These are phyloP conservation scores for Caenorhabditis zanzibari DNA, from an alignment of 2,888 invertebrate genomes.

Conservation along the genomic window DNA sequence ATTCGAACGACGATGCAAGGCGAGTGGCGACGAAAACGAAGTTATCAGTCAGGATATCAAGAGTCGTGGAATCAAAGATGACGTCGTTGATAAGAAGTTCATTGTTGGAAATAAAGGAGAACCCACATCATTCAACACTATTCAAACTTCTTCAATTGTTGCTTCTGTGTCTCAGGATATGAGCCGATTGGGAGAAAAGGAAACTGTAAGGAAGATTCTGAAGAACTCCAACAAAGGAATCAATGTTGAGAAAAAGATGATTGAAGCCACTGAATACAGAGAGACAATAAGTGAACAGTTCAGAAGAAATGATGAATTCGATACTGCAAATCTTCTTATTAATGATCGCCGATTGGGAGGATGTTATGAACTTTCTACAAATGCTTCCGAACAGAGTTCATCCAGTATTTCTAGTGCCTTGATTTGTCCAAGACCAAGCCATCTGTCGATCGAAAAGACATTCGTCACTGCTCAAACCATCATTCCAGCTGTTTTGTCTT, in stretches of 20 bases:
- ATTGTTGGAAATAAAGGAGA: conserved; percentile 69
- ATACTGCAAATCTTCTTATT: conserved; percentile 41
- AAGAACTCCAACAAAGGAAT: conserved; percentile 68
- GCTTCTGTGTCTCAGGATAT: conserved; percentile 67
- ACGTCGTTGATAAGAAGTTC: conserved; percentile 63
- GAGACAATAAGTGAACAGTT: conserved; percentile 67
- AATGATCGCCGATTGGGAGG: conserved; percentile 64
- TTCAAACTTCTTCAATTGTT: conserved; percentile 70
- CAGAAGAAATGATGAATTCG: conserved; percentile 50
- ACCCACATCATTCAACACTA: conserved; percentile 65
- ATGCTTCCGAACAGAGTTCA: conserved; percentile 56
- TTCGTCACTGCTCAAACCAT: conserved; percentile 68
- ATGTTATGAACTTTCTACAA: conserved; percentile 62
- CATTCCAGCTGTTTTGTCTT: conserved; percentile 46
- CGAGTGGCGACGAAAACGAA: conserved; percentile 66
- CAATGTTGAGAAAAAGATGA: conserved; percentile 58
- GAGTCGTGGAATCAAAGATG: conserved; percentile 65
- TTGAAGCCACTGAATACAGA: conserved; percentile 58
- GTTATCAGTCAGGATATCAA: conserved; percentile 53
- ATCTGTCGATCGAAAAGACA: conserved; percentile 63
- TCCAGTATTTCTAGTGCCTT: conserved; percentile 57
- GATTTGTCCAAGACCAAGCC: conserved; percentile 67
- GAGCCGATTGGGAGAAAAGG: conserved; percentile 59
- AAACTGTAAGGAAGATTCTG: conserved; percentile 62
- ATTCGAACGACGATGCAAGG: conserved; percentile 68